phyloP scores from a whole-genome alignment of 2,888 invertebrate species.

The Oscheius sp. region DNA sequence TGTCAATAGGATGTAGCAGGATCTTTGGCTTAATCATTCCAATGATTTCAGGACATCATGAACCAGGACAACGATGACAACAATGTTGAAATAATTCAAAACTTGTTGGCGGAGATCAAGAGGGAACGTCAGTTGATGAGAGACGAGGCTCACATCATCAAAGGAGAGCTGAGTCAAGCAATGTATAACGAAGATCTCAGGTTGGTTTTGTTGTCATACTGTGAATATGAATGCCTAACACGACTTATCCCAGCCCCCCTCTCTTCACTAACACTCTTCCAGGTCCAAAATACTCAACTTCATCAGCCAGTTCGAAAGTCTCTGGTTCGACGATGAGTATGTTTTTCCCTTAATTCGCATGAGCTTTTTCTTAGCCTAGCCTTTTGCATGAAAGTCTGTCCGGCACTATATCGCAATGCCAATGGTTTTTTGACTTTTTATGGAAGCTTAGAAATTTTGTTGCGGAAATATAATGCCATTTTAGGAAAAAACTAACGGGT shows the following conservation, averaged over 20 bases:
- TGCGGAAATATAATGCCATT: background rate
- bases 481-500: slow-evolving; percentile 51
- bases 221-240: slow-evolving; percentile 22
- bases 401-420: no score
- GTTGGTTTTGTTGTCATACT: slow-evolving; percentile 30
- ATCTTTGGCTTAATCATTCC: no score
- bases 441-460: no score
- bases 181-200: slow-evolving; percentile 59
- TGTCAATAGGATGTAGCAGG: no score
- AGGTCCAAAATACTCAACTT: slow-evolving; percentile 61
- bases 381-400: background rate
- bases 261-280: slow-evolving; percentile 28
- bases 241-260: background rate
- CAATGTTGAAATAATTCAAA: slow-evolving; percentile 55
- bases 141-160: slow-evolving; percentile 55
- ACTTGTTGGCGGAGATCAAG: slow-evolving; percentile 51
- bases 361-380: slow-evolving; percentile 21
- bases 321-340: slow-evolving; percentile 59
- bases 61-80: slow-evolving; percentile 53
- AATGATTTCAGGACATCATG: slow-evolving; percentile 51
- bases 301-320: slow-evolving; percentile 57
- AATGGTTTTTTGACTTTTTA: no score
- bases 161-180: slow-evolving; percentile 54
- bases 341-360: slow-evolving; percentile 35
- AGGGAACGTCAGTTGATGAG: slow-evolving; percentile 53